Conservation (phyloP, 2,888 invertebrate species). For the Amphiduros pacificus region DNA sequence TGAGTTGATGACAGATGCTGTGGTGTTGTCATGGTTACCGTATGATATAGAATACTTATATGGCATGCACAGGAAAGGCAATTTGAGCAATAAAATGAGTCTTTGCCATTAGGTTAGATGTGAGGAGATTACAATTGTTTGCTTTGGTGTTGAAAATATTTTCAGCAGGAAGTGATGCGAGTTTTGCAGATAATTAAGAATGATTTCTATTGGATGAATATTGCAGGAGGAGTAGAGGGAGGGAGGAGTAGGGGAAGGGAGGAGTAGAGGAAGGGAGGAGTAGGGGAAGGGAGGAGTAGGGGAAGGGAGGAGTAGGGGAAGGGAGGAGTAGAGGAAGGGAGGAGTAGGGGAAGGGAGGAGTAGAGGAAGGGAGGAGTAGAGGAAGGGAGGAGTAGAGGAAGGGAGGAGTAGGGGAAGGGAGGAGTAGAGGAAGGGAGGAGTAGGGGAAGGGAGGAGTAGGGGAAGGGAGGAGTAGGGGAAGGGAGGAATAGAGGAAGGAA, state of each 20-base stretch:
- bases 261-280: not conserved
- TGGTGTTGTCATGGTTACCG: too few relatives aligned
- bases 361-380: conserved; percentile 5
- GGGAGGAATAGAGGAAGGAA: not conserved
- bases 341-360: not conserved
- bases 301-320: not conserved
- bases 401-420: conserved; percentile 4
- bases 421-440: conserved; percentile 6
- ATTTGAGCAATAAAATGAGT: too few relatives aligned
- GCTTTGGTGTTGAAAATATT: too few relatives aligned
- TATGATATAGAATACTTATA: too few relatives aligned
- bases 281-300: not conserved
- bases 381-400: conserved; percentile 4
- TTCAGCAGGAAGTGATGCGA: too few relatives aligned
- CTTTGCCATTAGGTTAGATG: too few relatives aligned
- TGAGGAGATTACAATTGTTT: too few relatives aligned
- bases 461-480: conserved; percentile 3
- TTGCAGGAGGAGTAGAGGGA: not conserved
- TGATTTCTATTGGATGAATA: too few relatives aligned
- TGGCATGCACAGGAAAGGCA: too few relatives aligned
- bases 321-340: not conserved
- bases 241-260: conserved; percentile 1
- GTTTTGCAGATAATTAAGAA: too few relatives aligned
- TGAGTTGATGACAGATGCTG: too few relatives aligned
- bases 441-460: conserved; percentile 7